phyloP scores from a whole-genome alignment of 2,113 vertebrate species.

The Salvelinus namaycush region DNA sequence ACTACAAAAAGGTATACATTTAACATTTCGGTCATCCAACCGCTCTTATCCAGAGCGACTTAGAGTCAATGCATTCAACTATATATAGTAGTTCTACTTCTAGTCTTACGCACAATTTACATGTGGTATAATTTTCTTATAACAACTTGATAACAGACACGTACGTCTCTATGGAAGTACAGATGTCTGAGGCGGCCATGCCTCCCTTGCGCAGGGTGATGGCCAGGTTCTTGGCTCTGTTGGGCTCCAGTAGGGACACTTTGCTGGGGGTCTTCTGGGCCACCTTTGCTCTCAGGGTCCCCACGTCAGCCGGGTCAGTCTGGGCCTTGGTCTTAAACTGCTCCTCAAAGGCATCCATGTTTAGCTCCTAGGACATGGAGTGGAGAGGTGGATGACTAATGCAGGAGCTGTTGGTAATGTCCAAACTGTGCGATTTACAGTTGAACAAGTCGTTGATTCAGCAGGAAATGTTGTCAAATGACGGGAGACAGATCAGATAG shows the following conservation, averaged over 20 bases:
- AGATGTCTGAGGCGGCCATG: conserved; percentile 82
- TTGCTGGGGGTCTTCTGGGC: conserved; percentile 80
- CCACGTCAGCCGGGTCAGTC: conserved; percentile 69
- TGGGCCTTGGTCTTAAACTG: conserved; percentile 95
- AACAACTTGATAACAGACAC: no score
- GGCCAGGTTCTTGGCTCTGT: conserved; percentile 94
- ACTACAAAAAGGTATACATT: no score
- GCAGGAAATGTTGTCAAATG: no score
- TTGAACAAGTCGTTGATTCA: no score
- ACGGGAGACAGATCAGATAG: not conserved
- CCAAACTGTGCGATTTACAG: no score
- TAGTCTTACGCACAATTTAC: no score
- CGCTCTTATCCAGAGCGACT: no score
- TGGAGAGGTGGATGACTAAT: not conserved
- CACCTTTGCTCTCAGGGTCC: conserved; percentile 77
- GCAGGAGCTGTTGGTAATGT: no score
- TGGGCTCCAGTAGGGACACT: conserved; percentile 86
- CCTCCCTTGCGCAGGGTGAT: conserved; percentile 91
- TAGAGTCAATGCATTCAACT: no score
- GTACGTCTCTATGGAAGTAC: conserved; percentile 87
- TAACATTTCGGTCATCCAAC: no score
- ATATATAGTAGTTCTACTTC: no score
- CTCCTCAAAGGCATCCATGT: conserved; percentile 94
- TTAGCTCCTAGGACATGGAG: conserved; percentile 77
- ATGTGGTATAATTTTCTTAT: no score